Conservation (phyloP, 1,140 invertebrate genomes). For the Ceratosolen solmsi region DNA sequence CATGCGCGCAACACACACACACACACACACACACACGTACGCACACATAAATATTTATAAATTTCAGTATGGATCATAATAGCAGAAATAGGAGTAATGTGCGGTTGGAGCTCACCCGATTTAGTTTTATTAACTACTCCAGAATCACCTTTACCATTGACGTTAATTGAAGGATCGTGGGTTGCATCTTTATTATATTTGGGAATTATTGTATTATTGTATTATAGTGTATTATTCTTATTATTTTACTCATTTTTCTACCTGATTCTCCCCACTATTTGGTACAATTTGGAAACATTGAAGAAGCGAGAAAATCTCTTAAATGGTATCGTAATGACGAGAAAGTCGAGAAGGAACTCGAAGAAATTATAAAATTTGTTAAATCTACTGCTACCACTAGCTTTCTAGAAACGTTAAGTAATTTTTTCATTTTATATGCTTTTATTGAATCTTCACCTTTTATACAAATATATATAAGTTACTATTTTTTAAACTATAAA, state of each 20-base stretch:
- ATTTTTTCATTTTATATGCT: background rate
- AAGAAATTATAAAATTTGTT: conserved; percentile 42
- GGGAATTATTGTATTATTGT: no score
- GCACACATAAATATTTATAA: background rate
- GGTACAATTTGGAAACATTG: conserved; percentile 73
- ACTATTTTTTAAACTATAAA: no score
- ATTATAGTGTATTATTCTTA: no score
- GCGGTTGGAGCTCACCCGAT: conserved; percentile 77
- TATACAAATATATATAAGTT: no score
- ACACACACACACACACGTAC: background rate
- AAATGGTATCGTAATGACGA: conserved; percentile 46
- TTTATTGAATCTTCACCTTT: no score
- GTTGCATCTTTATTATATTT: conserved; percentile 77
- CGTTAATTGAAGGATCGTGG: conserved; percentile 78
- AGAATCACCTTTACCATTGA: conserved; percentile 73
- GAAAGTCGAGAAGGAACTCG: conserved; percentile 34
- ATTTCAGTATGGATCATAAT: conserved; percentile 62
- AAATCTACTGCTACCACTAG: conserved; percentile 11
- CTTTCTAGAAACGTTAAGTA: conserved; percentile 43
- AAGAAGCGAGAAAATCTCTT: conserved; percentile 76
- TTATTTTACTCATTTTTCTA: conserved; percentile 73
- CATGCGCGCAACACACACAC: background rate
- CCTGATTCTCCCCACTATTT: conserved; percentile 85
- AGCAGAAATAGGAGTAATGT: conserved; percentile 61
- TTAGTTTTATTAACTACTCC: conserved; percentile 71